Evolutionary conservation across 2,888 invertebrate species (phyloP).

Genomic region (Sarcophaga subvicina): DNA sequence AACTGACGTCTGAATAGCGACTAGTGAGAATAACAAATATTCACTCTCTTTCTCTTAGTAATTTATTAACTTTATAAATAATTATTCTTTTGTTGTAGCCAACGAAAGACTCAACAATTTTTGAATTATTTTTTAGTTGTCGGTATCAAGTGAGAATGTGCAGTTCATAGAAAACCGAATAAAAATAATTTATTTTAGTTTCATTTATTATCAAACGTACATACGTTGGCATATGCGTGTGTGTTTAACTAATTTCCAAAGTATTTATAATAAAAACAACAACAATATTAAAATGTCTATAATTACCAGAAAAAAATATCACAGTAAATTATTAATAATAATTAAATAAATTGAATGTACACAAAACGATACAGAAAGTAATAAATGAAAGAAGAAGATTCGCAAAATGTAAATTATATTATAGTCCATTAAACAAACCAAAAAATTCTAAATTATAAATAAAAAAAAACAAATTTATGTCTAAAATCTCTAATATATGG

Average conservation of each 20-base stretch:
- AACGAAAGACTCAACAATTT: conserved; percentile 53
- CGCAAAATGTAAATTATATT: too few species aligned
- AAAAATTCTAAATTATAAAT: neutral
- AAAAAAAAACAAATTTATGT: neutral
- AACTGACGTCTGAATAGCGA: neutral
- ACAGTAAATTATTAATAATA: neutral
- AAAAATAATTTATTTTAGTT: conserved; percentile 15
- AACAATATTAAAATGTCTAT: neutral
- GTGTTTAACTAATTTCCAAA: conserved; percentile 42
- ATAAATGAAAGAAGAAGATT: neutral
- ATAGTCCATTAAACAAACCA: neutral
- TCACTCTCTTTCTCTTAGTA: conserved; percentile 29
- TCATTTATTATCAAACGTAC: conserved; percentile 4
- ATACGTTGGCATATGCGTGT: neutral
- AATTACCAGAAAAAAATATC: conserved; percentile 17
- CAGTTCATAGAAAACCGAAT: conserved; percentile 51
- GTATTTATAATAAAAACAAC: conserved; percentile 3
- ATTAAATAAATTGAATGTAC: neutral
- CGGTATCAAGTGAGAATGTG: conserved; percentile 57
- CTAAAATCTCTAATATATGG: neutral
- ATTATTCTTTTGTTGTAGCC: neutral
- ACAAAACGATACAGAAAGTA: neutral
- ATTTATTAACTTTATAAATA: conserved; percentile 29
- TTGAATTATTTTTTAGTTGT: conserved; percentile 64
- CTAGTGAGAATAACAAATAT: conserved; percentile 34